phyloP scores from a whole-genome alignment of 1,140 invertebrate species.

The Drosophila sp. region DNA sequence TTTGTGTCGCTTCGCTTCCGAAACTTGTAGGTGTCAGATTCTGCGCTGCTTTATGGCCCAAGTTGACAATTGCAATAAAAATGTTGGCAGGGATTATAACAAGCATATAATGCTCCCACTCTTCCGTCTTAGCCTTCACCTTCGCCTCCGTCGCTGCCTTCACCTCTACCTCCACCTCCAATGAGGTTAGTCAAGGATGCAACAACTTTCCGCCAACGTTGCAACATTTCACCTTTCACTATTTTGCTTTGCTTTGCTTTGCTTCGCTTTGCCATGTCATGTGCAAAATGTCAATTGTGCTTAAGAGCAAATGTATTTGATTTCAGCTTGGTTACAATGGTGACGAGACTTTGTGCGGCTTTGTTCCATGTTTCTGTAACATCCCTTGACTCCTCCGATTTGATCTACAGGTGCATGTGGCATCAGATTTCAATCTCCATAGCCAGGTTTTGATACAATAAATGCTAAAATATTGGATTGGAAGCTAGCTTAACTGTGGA shows the following conservation, averaged over 20 bases:
- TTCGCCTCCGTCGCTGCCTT: too few relatives aligned
- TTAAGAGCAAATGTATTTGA: constrained; percentile 76
- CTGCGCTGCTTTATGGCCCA: constrained; percentile 72
- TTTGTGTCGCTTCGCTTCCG: constrained; percentile 67
- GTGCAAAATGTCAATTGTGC: constrained; percentile 78
- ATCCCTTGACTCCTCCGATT: background rate
- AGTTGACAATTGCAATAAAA: constrained; percentile 81
- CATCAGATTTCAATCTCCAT: background rate
- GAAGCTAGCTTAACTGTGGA: background rate
- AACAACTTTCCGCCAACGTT: constrained; percentile 47
- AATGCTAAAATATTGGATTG: background rate
- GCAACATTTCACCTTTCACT: constrained; percentile 62
- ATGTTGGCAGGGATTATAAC: constrained; percentile 80
- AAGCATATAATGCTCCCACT: constrained; percentile 73
- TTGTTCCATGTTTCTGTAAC: background rate
- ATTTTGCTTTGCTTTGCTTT: constrained; percentile 42
- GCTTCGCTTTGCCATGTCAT: constrained; percentile 62
- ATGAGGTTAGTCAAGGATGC: constrained; percentile 57
- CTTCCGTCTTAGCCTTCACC: background rate
- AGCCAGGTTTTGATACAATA: background rate
- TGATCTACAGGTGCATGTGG: background rate
- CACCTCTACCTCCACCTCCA: too few relatives aligned
- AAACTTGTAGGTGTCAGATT: constrained; percentile 75
- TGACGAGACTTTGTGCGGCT: constrained; percentile 32
- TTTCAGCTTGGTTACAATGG: constrained; percentile 57